Conservation (phyloP, 2,113 vertebrate genomes). For the Paedocypris sp. region DNA sequence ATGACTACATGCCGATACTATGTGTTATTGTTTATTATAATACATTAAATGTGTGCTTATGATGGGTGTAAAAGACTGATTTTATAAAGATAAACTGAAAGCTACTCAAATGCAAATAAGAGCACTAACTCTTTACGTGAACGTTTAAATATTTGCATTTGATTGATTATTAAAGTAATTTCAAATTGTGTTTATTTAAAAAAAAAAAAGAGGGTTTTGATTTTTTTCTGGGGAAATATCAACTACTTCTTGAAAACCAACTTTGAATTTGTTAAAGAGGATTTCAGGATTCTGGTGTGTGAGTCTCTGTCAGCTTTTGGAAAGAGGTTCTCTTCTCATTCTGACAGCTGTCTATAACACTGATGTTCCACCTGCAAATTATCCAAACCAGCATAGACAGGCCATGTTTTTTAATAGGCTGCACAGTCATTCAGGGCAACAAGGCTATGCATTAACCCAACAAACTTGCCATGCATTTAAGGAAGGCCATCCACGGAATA, state of each 20-base stretch:
- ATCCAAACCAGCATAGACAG: constrained; percentile 17
- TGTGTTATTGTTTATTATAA: too few species aligned
- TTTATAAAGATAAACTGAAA: too few species aligned
- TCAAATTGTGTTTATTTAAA: too few species aligned
- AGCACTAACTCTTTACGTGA: too few species aligned
- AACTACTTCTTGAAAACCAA: neutral
- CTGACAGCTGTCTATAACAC: constrained; percentile 27
- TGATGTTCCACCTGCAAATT: constrained; percentile 4
- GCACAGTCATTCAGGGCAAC: constrained; percentile 10
- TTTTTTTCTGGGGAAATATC: neutral
- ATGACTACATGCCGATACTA: too few species aligned
- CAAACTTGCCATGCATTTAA: constrained; percentile 15
- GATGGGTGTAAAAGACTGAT: too few species aligned
- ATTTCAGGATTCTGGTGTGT: constrained; percentile 9
- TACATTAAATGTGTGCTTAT: too few species aligned
- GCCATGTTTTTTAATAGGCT: constrained; percentile 19
- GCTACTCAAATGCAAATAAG: too few species aligned
- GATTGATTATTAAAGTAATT: too few species aligned
- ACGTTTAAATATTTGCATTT: too few species aligned
- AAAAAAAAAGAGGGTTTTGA: too few species aligned
- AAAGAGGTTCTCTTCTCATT: neutral
- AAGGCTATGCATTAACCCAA: constrained; percentile 18
- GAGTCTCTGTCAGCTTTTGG: constrained; percentile 18
- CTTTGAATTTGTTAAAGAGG: constrained; percentile 3
- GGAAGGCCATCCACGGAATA: neutral